Percentiles rank a stretch among this genome's conserved stretches.
Conservation (phyloP, 1,140 invertebrate genomes). For the Neodiprion pinetum region DNA sequence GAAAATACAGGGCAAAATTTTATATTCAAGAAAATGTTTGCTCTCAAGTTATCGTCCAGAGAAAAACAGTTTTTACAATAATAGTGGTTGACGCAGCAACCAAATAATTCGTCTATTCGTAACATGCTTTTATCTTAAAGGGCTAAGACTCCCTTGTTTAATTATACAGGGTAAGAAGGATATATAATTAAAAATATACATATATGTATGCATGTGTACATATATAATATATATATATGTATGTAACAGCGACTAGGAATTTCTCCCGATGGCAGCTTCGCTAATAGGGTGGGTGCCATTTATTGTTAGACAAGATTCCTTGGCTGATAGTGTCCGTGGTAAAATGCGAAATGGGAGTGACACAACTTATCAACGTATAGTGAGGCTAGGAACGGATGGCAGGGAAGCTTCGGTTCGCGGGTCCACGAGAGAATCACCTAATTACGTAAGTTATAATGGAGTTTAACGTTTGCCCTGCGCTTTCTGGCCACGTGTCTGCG, state of each 20-base stretch:
- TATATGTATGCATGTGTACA: background rate
- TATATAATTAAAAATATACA: background rate
- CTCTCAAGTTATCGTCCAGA: background rate
- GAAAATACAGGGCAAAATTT: background rate
- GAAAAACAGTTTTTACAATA: background rate
- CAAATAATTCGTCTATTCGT: background rate
- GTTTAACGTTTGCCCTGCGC: conserved; percentile 30
- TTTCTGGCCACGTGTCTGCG: conserved; percentile 5
- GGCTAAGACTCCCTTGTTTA: background rate
- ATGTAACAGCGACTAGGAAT: background rate
- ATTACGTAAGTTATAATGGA: conserved; percentile 36
- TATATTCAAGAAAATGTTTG: background rate
- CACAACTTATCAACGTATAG: background rate
- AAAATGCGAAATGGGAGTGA: background rate
- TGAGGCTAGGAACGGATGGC: background rate
- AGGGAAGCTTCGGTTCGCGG: conserved; percentile 6
- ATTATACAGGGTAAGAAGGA: background rate
- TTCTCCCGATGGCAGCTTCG: too few relatives aligned
- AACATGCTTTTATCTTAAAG: background rate
- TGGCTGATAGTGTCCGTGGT: background rate
- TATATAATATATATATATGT: background rate
- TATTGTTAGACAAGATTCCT: too few relatives aligned
- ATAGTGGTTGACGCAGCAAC: too few relatives aligned
- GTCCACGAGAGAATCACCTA: conserved; percentile 22
- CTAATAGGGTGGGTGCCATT: too few relatives aligned